Evolutionary conservation across 2,888 invertebrate species (phyloP), one percentile per base, ranked within the genome.

Genomic region (Anarsia innoxiella): DNA sequence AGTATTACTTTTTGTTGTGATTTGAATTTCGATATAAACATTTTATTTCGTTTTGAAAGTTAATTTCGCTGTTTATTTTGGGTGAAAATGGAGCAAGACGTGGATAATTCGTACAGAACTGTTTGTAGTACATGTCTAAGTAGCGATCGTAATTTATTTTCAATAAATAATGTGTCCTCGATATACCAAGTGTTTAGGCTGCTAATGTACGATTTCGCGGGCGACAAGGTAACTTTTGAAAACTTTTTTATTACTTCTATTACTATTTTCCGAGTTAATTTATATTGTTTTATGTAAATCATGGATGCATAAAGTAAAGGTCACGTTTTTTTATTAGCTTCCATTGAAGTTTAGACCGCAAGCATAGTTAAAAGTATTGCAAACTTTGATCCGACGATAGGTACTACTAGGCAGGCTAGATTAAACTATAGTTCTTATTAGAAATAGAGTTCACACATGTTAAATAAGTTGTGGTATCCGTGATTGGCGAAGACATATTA

Each of bases 1-100:
- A 82, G 83, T 80, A 70, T 84, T 75, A 78, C 77, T 80, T 82
- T 78, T 82, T 84, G 82, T 82, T 82, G 62, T 82, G 80, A 64
- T 78, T 71, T 68, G 59, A 66, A 67, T 69, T 61, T 46, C 56
- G 55, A 52, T 64, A 60, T 55, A 51, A 66, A 64, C 59, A 26
- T 23, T 33, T 14, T 11, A 11, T 14, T 19, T 19, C 9, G 4
- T 26, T 32, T 32, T 56, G 59, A 47, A 51, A 49, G 45, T 45
- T 49, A 12, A 35, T 59, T 60, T 50, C 41, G 32, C 9, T 4
- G 4, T 19, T 27, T 28, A 12, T 12, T 12, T 15, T 15, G 12
- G n/a, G 13, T 46, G 40, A 66, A 58, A 64, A 83, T 84, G 82
- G 83, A 83, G 42, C 76, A 79, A 46, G 83, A 80, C 37, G 77